phyloP scores from a whole-genome alignment of 2,888 invertebrate species.

The Hirudinaria manillensis region DNA sequence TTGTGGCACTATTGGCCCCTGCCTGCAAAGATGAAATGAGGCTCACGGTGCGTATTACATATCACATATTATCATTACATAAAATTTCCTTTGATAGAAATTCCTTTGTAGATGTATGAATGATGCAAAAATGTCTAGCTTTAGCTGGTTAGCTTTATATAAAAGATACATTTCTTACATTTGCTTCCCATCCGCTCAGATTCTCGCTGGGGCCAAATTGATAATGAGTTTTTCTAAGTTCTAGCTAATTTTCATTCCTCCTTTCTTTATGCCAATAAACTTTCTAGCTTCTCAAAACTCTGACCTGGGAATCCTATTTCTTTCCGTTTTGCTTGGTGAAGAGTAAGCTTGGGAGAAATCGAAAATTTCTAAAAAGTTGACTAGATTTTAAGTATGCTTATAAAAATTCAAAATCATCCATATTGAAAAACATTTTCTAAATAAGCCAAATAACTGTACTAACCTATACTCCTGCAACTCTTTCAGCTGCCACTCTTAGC shows the following conservation, averaged over 20 bases:
- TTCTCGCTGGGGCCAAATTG: constrained; percentile 64
- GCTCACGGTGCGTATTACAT: no score
- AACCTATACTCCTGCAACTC: constrained; percentile 31
- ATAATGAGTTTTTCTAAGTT: constrained; percentile 85
- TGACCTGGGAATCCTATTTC: constrained; percentile 86
- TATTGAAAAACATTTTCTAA: neutral
- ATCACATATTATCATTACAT: no score
- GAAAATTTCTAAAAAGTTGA: constrained; percentile 65
- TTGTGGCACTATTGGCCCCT: no score
- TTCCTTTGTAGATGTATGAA: no score
- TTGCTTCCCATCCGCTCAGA: constrained; percentile 40
- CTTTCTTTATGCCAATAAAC: constrained; percentile 82
- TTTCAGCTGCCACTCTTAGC: constrained; percentile 78
- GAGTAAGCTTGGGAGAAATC: constrained; percentile 80
- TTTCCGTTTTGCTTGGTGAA: constrained; percentile 87
- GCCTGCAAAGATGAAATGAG: no score
- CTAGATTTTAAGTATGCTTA: neutral
- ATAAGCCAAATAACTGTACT: no score
- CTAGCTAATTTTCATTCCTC: constrained; percentile 71
- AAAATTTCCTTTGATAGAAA: no score
- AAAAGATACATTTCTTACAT: neutral
- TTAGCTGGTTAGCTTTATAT: no score
- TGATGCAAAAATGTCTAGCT: no score
- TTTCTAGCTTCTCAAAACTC: constrained; percentile 86
- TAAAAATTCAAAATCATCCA: neutral